Percentiles rank a stretch among this genome's conserved stretches.
Evolutionary conservation across 2,888 invertebrate species (phyloP).

Genomic region (Notocelia uddmanniana): DNA sequence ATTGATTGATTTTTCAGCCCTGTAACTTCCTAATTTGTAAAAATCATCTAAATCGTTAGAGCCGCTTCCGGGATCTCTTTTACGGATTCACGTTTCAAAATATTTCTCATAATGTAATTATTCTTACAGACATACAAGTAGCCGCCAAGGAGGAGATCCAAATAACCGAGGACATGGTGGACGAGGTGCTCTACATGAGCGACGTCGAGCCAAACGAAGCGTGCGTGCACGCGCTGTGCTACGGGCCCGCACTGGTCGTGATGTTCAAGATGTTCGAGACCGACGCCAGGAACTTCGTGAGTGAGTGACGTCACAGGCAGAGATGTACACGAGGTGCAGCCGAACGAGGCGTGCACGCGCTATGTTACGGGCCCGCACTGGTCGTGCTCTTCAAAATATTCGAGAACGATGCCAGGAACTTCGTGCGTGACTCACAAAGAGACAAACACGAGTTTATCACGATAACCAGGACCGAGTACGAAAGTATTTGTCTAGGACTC

Average conservation of each 20-base stretch:
- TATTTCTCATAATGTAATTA: not conserved
- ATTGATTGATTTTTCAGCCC: no score
- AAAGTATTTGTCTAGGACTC: no score
- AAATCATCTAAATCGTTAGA: no score
- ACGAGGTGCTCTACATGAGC: constrained; percentile 78
- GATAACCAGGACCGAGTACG: no score
- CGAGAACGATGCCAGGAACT: constrained; percentile 69
- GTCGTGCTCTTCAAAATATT: constrained; percentile 77
- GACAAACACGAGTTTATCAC: constrained; percentile 57
- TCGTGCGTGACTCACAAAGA: constrained; percentile 64
- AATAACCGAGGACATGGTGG: constrained; percentile 60
- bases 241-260: constrained; percentile 68
- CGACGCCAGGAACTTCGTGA: constrained; percentile 70
- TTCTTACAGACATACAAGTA: constrained; percentile 66
- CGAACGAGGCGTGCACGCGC: constrained; percentile 76
- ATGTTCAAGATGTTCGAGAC: constrained; percentile 75
- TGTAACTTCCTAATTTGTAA: no score
- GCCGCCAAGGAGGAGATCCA: constrained; percentile 70
- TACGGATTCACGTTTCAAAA: no score
- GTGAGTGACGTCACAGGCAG: constrained; percentile 59
- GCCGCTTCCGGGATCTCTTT: no score
- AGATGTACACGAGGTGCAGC: constrained; percentile 61
- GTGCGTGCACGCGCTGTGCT: constrained; percentile 67
- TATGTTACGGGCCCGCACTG: constrained; percentile 65
- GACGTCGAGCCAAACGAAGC: constrained; percentile 80